Evolutionary conservation across 2,113 vertebrate genomes (phyloP), one percentile per base, ranked within the genome.

Genomic region (Lepisosteus oculatus): DNA sequence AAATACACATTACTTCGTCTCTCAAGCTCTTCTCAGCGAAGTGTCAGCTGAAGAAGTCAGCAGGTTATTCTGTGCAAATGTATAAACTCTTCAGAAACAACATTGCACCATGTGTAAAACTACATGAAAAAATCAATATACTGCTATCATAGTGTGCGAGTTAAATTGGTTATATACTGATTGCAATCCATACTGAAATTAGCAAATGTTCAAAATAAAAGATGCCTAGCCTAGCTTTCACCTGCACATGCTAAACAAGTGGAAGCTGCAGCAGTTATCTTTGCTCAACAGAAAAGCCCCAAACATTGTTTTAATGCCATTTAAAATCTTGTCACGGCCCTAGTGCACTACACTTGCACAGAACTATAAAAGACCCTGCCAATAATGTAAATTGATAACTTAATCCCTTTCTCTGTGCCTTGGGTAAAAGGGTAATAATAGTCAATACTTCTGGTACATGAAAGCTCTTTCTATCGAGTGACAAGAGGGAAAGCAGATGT

Each of bases 351-450:
- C 67, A 77, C 71, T 69, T 66, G 41, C 59, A 57, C 29, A 67
- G 61, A 41, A 64, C 73, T 81, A 80, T 70, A 82, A 82, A 71
- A 73, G 56, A 75, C 54, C 55, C 69, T 77, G 78, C 72, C 79
- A 83, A 83, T 86, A 83, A 85, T 86, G 86, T 75, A 85, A 76
- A 86, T 84, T 80, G 79, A 87, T 77, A 75, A 83, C 73, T 83
- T 86, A 84, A 86, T 86, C 77, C 76, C 42, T 72, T 70, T 81
- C 70, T 51, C 43, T 64, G 67, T 72, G 78, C 82, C 81, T 69
- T 67, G 54, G 2, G 79, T 80, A 80, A 84, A 80, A 77, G 76
- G 71, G 74, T 77, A 80, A 82, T 72, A 79, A 71, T 65, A 73
- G 81, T 84, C 81, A 79, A 84, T 84, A 84, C 69, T 76, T 77